These are phyloP conservation scores for Rhagophthalmus giganteus DNA, from an alignment of 2,888 invertebrate genomes.

Conservation along the genomic window DNA sequence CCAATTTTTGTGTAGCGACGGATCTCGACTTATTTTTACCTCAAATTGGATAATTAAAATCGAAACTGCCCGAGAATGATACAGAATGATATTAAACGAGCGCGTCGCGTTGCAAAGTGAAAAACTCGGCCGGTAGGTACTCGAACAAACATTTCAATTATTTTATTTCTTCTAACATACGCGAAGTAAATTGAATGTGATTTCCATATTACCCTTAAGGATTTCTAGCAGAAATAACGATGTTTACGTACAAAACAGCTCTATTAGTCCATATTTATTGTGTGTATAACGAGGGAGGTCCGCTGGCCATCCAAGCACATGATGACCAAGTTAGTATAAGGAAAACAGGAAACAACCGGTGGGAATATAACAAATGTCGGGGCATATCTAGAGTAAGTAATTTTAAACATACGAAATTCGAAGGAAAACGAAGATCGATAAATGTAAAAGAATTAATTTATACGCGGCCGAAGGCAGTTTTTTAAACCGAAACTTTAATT, in stretches of 20 bases:
- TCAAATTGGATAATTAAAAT: no score
- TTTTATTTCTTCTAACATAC: slow-evolving; percentile 11
- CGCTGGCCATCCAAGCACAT: slow-evolving; percentile 47
- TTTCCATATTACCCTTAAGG: slow-evolving; percentile 37
- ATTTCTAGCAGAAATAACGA: slow-evolving; percentile 52
- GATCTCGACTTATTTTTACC: no score
- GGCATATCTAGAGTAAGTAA: no score
- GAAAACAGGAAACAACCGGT: slow-evolving; percentile 47
- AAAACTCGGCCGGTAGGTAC: no score
- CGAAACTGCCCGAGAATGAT: no score
- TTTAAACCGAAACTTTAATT: slow-evolving; percentile 12
- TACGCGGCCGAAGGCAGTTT: slow-evolving; percentile 6
- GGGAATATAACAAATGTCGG: slow-evolving; percentile 47
- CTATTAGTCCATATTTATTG: slow-evolving; percentile 55
- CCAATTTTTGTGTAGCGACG: no score
- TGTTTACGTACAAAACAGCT: slow-evolving; percentile 53
- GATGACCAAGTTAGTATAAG: slow-evolving; percentile 44
- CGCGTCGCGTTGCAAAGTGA: no score
- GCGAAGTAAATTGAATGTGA: slow-evolving; percentile 18
- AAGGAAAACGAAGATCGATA: slow-evolving; percentile 12
- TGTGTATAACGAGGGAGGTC: slow-evolving; percentile 49
- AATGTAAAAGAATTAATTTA: slow-evolving; percentile 23
- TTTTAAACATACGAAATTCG: slow-evolving; percentile 22
- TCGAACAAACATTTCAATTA: slow-evolving; percentile 17
- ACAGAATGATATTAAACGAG: no score